A percentile compares a stretch with the other conserved stretches of the same genome.
These are phyloP conservation scores for Cassiopea xamachana DNA, from an alignment of 30 jellyfish, hydroid and myxozoan genomes.

Conservation along the genomic window DNA sequence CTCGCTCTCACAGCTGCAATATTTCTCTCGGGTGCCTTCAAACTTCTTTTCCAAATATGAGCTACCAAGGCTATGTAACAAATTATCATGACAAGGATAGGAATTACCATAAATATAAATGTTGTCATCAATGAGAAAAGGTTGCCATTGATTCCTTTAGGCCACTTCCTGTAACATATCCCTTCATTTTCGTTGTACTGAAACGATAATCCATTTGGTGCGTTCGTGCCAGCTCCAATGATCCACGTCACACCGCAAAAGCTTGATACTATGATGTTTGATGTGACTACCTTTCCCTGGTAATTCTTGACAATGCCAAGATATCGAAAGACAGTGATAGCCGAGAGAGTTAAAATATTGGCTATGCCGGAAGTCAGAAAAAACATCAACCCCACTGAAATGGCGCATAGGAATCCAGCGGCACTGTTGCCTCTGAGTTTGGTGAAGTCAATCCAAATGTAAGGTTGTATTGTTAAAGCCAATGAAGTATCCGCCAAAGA, in stretches of 20 bases:
- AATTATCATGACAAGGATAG: background rate
- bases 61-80: background rate
- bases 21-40: background rate
- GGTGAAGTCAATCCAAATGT: background rate
- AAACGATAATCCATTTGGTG: background rate
- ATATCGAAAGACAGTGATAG: background rate
- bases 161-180: background rate
- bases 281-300: background rate
- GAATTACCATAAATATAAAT: background rate
- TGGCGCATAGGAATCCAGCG: background rate
- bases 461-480: slow-evolving; percentile 6
- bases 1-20: background rate
- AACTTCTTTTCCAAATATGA: slow-evolving; percentile 5
- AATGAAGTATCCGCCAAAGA: background rate
- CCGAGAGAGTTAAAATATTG: background rate
- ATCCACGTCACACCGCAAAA: background rate
- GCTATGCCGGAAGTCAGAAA: background rate
- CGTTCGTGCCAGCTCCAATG: background rate
- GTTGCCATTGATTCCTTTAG: background rate
- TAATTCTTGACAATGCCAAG: background rate
- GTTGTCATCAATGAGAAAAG: background rate
- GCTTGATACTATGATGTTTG: background rate
- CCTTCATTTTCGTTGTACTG: background rate
- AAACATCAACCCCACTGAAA: slow-evolving; percentile 1
- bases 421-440: background rate